These are phyloP conservation scores for Neofelis nebulosa DNA, from an alignment of 2,113 vertebrate genomes.

Conservation along the genomic window DNA sequence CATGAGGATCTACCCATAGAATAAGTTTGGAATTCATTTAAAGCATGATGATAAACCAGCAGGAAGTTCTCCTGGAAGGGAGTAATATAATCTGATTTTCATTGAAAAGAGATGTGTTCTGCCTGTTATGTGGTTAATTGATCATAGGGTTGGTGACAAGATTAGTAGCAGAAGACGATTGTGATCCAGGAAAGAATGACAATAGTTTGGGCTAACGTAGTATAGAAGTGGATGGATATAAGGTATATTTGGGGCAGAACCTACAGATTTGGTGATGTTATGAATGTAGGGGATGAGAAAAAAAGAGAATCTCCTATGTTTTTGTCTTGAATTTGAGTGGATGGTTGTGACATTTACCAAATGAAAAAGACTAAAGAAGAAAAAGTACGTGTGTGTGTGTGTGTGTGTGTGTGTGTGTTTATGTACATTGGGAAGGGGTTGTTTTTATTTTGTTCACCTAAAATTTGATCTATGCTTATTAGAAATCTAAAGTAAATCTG, in stretches of 20 bases:
- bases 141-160: not conserved
- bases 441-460: not conserved
- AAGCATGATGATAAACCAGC: not conserved
- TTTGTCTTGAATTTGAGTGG: not conserved
- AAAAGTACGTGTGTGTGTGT: not conserved
- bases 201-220: not conserved
- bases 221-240: not conserved
- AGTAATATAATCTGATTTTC: not conserved
- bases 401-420: not conserved
- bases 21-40: not conserved
- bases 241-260: not conserved
- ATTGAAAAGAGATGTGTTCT: not conserved
- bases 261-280: not conserved
- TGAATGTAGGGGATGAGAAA: not conserved
- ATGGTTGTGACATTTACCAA: not conserved
- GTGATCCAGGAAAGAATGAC: not conserved
- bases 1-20: not conserved
- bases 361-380: not conserved
- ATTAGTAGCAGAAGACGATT: not conserved
- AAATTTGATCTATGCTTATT: not conserved
- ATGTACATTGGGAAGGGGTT: not conserved
- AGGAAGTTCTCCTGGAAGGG: not conserved
- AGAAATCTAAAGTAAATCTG: slow-evolving; percentile 1
- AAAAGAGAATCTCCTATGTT: not conserved
- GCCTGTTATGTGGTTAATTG: not conserved